These are phyloP conservation scores for Oscheius sp. DNA, from an alignment of 2,888 invertebrate species.

Conservation along the genomic window DNA sequence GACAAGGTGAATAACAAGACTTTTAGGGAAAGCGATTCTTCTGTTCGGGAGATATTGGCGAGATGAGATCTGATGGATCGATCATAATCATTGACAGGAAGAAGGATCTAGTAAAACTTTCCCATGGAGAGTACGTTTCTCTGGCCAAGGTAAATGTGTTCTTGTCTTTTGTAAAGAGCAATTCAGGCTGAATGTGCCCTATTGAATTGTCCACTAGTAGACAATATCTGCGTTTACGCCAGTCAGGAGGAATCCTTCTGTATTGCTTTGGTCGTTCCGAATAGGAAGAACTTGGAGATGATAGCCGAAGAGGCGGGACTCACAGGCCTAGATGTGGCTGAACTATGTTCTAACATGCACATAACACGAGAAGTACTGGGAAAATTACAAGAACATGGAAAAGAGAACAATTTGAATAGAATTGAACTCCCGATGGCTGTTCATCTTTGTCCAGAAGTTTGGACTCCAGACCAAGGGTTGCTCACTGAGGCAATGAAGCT, in stretches of 20 bases:
- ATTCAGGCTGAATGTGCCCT: conserved; percentile 78
- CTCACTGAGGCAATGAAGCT: conserved; percentile 97
- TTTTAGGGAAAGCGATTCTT: conserved; percentile 85
- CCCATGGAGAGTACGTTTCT: conserved; percentile 97
- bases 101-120: conserved; percentile 96
- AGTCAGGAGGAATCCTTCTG: conserved; percentile 84
- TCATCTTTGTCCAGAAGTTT: conserved; percentile 88
- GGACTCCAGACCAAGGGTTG: conserved; percentile 96
- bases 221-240: conserved; percentile 98
- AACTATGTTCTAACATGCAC: conserved; percentile 82
- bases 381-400: conserved; percentile 78
- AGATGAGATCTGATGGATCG: conserved; percentile 90
- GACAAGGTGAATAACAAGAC: no score
- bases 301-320: conserved; percentile 79
- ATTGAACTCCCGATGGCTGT: conserved; percentile 92
- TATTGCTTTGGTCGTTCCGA: conserved; percentile 90
- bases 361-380: conserved; percentile 86
- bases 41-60: conserved; percentile 93
- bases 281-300: conserved; percentile 78
- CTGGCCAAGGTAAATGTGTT: conserved; percentile 77
- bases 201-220: conserved; percentile 92
- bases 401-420: conserved; percentile 84
- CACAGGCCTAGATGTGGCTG: conserved; percentile 77
- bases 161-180: no score
- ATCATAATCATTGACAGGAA: conserved; percentile 97